These are phyloP conservation scores for Pogonocherus hispidulus DNA, from an alignment of 2,888 invertebrate genomes.

Conservation along the genomic window DNA sequence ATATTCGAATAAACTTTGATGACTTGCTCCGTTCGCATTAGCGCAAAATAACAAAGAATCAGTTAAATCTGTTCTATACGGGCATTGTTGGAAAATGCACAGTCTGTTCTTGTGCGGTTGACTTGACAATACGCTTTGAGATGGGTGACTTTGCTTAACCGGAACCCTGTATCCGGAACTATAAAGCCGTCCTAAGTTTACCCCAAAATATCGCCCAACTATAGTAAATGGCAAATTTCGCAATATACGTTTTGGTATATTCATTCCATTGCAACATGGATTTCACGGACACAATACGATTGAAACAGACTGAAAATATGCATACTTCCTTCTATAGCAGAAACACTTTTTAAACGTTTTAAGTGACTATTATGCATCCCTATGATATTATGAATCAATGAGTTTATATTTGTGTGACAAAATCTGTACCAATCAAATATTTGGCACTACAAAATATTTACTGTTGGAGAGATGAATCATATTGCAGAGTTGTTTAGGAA, in stretches of 20 bases:
- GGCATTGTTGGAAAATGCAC: conserved; percentile 51
- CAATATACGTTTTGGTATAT: conserved; percentile 14
- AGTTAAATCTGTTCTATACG: conserved; percentile 31
- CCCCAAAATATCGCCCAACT: conserved; percentile 36
- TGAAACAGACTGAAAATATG: background rate
- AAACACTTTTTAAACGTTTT: background rate
- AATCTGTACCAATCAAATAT: too few species aligned
- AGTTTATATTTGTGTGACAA: too few species aligned
- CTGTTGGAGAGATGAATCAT: too few species aligned
- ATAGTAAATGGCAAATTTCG: conserved; percentile 18
- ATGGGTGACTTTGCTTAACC: conserved; percentile 48
- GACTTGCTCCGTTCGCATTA: conserved; percentile 18
- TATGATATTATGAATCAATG: too few species aligned
- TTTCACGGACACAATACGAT: background rate
- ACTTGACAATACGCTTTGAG: conserved; percentile 51
- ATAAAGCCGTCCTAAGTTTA: conserved; percentile 40
- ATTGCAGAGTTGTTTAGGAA: too few species aligned
- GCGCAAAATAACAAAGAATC: conserved; percentile 28
- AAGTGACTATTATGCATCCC: too few species aligned
- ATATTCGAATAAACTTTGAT: conserved; percentile 18
- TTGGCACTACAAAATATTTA: too few species aligned
- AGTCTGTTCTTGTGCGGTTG: conserved; percentile 53
- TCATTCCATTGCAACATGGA: background rate
- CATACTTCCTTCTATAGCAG: background rate
- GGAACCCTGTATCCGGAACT: conserved; percentile 46